A percentile compares a stretch with the other conserved stretches of the same genome.
Conservation (phyloP, 2,888 invertebrate species). For the Heteropelma amictum region DNA sequence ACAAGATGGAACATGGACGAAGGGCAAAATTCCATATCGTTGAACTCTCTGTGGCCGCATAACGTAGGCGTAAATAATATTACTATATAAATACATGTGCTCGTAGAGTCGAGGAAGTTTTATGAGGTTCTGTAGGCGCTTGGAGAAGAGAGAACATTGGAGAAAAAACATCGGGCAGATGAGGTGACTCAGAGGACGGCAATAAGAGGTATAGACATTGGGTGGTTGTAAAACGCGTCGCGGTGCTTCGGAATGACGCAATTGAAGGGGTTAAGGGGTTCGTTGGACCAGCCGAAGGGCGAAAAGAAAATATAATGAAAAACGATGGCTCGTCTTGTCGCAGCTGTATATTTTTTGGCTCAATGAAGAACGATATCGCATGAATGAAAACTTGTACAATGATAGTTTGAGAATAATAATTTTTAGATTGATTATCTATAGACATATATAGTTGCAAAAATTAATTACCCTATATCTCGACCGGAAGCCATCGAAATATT, state of each 20-base stretch:
- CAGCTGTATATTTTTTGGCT: neutral
- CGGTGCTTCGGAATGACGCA: slow-evolving; percentile 40
- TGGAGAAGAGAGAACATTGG: neutral
- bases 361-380: no score
- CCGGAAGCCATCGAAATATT: no score
- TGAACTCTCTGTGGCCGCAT: slow-evolving; percentile 6
- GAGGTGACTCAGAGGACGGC: slow-evolving; percentile 36
- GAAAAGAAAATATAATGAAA: neutral
- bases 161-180: slow-evolving; percentile 15
- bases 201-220: slow-evolving; percentile 9
- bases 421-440: no score
- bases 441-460: no score
- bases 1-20: slow-evolving; percentile 15
- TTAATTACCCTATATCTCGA: no score
- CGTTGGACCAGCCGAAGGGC: slow-evolving; percentile 43
- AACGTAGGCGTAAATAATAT: slow-evolving; percentile 35
- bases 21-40: slow-evolving; percentile 26
- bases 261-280: slow-evolving; percentile 27
- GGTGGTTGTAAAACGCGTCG: slow-evolving; percentile 1
- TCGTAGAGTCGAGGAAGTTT: slow-evolving; percentile 21
- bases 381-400: no score
- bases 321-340: neutral
- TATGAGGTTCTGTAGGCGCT: slow-evolving; percentile 15
- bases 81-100: slow-evolving; percentile 21
- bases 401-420: no score